A percentile compares a stretch with the other conserved stretches of the same genome.
phyloP scores from a whole-genome alignment of 2,113 vertebrate genomes.

The Carassius carassius region DNA sequence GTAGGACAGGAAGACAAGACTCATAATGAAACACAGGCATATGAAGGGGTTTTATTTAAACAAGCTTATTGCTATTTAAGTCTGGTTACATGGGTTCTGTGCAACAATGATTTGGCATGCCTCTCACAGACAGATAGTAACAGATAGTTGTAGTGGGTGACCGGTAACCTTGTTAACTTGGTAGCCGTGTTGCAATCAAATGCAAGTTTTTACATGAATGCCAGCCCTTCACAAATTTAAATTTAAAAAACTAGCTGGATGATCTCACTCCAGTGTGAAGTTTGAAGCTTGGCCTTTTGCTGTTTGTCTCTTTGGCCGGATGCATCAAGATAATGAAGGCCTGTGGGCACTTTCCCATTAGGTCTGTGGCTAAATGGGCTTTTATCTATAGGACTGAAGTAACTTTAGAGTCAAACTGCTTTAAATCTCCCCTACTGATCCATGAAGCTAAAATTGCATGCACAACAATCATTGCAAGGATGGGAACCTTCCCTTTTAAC shows the following conservation, averaged over 20 bases:
- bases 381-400: conserved; percentile 35
- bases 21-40: background rate
- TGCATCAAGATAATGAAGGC: conserved; percentile 22
- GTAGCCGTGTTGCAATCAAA: conserved; percentile 18
- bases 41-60: conserved; percentile 1
- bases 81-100: background rate
- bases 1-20: background rate
- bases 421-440: conserved; percentile 22
- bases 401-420: conserved; percentile 39
- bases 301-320: conserved; percentile 16
- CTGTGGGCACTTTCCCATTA: conserved; percentile 25
- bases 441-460: conserved; percentile 25
- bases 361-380: conserved; percentile 26
- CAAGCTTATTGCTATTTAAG: background rate
- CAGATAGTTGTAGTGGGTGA: background rate
- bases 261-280: conserved; percentile 7
- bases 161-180: conserved; percentile 1
- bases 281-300: conserved; percentile 20
- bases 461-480: background rate
- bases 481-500: conserved; percentile 14
- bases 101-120: background rate
- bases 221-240: background rate
- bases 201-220: background rate
- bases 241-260: conserved; percentile 1
- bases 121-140: background rate